phyloP scores from a whole-genome alignment of 2,888 invertebrate species.

The Branchipolynoe longqiensis region DNA sequence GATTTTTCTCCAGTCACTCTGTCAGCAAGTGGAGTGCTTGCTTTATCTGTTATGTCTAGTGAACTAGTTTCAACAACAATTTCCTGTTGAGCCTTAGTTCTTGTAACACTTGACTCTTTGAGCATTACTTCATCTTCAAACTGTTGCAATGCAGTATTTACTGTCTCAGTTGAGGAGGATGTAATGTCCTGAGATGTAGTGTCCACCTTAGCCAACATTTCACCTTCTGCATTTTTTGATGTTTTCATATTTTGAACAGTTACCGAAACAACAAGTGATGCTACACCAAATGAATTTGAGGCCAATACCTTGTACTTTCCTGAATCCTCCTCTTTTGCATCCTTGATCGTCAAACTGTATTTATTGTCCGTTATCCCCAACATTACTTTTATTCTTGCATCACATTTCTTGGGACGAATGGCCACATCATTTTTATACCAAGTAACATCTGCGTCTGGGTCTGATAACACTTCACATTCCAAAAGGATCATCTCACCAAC shows the following conservation, averaged over 20 bases:
- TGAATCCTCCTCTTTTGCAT: constrained; percentile 60
- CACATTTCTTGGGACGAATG: constrained; percentile 64
- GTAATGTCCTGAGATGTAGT: background rate
- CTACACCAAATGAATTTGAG: constrained; percentile 68
- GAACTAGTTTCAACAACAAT: background rate
- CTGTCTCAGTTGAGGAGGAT: no score
- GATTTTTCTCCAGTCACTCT: no score
- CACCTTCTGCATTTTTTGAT: background rate
- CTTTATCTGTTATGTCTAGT: background rate
- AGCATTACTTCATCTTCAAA: background rate
- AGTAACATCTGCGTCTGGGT: constrained; percentile 71
- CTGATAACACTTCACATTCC: constrained; percentile 13
- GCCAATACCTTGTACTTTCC: constrained; percentile 69
- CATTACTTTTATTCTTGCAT: constrained; percentile 32
- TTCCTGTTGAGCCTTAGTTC: background rate
- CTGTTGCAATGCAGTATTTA: background rate
- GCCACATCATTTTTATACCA: constrained; percentile 75
- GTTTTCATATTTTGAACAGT: background rate
- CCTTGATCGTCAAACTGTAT: constrained; percentile 70
- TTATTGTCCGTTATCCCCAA: constrained; percentile 62
- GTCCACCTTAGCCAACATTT: background rate
- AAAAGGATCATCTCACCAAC: constrained; percentile 4
- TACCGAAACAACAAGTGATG: background rate
- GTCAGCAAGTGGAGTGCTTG: no score
- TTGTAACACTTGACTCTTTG: background rate